Conservation (phyloP, 2,888 invertebrate genomes). For the Melanargia galathea region DNA sequence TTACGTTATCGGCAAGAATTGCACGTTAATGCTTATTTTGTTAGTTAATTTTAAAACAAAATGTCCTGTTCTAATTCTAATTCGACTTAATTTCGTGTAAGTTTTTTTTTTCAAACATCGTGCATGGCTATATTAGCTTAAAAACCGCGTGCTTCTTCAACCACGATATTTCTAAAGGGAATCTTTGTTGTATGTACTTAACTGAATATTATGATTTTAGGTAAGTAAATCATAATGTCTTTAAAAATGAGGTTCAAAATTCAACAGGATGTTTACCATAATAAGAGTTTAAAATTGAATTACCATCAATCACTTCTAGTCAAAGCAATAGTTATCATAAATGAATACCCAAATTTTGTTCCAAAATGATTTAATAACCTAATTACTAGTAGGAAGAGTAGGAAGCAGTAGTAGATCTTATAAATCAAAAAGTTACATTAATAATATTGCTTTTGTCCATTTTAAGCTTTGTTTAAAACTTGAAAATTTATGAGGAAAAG, state of each 20-base stretch:
- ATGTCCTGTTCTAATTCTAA: conserved; percentile 1
- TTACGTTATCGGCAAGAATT: conserved; percentile 52
- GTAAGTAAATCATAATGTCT: not conserved
- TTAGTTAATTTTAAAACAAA: conserved; percentile 23
- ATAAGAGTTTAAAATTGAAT: not conserved
- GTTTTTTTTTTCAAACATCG: conserved; percentile 10
- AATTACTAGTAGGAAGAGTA: too few species aligned
- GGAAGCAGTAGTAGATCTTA: too few species aligned
- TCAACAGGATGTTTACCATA: not conserved
- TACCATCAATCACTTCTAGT: not conserved
- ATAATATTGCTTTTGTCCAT: too few species aligned
- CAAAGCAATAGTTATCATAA: conserved; percentile 1
- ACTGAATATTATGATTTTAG: not conserved
- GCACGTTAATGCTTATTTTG: conserved; percentile 43
- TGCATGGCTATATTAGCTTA: conserved; percentile 9
- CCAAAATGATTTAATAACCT: not conserved
- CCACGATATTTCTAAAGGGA: not conserved
- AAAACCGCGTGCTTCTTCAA: conserved; percentile 27
- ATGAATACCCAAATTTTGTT: not conserved
- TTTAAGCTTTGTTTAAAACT: too few species aligned
- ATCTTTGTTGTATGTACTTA: conserved; percentile 9
- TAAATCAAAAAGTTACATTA: too few species aligned
- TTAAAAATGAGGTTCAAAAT: not conserved
- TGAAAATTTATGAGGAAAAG: too few species aligned
- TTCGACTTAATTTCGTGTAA: conserved; percentile 3